Conservation (phyloP, 2,797 vertebrate species). For the Enteromius treurensis region DNA sequence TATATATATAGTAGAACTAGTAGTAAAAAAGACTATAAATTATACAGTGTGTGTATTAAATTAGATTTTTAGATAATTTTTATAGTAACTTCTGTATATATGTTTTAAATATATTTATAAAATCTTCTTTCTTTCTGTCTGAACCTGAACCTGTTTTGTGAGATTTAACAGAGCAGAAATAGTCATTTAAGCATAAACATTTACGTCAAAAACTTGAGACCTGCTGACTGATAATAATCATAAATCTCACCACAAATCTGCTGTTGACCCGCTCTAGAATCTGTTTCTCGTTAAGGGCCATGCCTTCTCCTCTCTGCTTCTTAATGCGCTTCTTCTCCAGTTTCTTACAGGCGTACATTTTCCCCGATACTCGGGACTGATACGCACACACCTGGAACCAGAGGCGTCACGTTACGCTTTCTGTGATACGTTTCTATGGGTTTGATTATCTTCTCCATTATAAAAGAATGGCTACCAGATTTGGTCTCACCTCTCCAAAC, state of each 20-base stretch:
- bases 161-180: not conserved
- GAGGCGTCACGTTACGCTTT: not conserved
- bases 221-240: not conserved
- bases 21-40: too few relatives aligned
- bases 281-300: slow-evolving; percentile 88
- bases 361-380: slow-evolving; percentile 83
- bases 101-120: not conserved
- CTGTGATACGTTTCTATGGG: not conserved
- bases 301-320: slow-evolving; percentile 79
- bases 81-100: not conserved
- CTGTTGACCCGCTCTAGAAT: slow-evolving; percentile 85
- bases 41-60: not conserved
- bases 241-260: slow-evolving; percentile 82
- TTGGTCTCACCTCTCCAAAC: slow-evolving; percentile 83
- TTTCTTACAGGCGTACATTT: slow-evolving; percentile 91
- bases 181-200: not conserved
- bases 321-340: slow-evolving; percentile 89
- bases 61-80: not conserved
- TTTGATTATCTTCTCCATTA: not conserved
- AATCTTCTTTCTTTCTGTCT: not conserved
- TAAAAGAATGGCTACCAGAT: not conserved
- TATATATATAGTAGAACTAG: too few relatives aligned
- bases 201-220: not conserved
- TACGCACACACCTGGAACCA: slow-evolving; percentile 83
- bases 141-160: not conserved